phyloP scores from a whole-genome alignment of 37 sponge, comb jelly and placozoan genomes.

The Amphimedon queenslandica region DNA sequence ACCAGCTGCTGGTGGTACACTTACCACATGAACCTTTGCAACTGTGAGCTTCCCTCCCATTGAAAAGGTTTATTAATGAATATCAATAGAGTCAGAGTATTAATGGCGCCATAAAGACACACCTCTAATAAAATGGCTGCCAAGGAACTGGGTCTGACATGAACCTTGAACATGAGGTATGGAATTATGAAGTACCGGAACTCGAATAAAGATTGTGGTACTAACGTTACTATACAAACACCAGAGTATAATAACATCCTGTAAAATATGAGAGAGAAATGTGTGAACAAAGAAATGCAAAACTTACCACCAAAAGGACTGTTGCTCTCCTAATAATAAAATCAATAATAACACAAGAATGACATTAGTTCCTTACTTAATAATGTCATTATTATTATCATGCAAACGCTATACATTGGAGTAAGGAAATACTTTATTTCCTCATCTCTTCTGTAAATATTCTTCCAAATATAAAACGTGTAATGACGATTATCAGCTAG shows the following conservation, averaged over 20 bases:
- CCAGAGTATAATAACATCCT: conserved; percentile 48
- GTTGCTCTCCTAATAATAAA: background rate
- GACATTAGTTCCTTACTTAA: background rate
- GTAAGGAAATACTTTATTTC: conserved; percentile 17
- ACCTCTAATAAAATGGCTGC: conserved; percentile 26
- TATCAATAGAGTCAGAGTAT: conserved; percentile 44
- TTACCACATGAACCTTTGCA: conserved; percentile 90
- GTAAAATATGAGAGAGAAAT: background rate
- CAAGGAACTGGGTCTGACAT: conserved; percentile 7
- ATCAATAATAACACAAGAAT: background rate
- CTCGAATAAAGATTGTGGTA: conserved; percentile 86
- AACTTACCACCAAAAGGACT: background rate
- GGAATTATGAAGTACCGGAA: conserved; percentile 93
- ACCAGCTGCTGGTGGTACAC: background rate
- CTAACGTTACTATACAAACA: conserved; percentile 34
- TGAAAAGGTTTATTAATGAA: conserved; percentile 68
- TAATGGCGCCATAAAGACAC: conserved; percentile 32
- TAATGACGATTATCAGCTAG: conserved; percentile 95
- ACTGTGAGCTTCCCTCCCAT: conserved; percentile 42
- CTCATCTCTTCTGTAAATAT: conserved; percentile 44
- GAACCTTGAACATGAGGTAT: conserved; percentile 54
- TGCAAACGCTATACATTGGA: conserved; percentile 28
- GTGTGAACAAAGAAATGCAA: background rate
- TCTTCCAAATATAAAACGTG: conserved; percentile 94
- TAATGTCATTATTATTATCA: background rate